Percentiles rank a stretch among this genome's conserved stretches.
Evolutionary conservation across 1,140 invertebrate species (phyloP).

Genomic region (Manduca sexta): DNA sequence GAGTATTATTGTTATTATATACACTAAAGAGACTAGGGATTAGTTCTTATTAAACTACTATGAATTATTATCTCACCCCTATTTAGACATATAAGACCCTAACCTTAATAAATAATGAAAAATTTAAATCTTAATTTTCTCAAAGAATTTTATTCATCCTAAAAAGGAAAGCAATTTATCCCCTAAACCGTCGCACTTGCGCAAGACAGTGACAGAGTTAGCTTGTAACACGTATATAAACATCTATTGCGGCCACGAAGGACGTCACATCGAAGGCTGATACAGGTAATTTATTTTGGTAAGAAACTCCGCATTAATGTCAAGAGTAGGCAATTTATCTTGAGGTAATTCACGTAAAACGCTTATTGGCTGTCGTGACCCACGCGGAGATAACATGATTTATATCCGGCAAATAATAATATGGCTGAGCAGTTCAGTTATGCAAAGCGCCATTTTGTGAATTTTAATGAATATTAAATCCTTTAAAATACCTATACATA

Average conservation of each 20-base stretch:
- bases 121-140: too few relatives aligned
- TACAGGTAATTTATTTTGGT: slow-evolving; percentile 58
- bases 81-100: too few relatives aligned
- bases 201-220: slow-evolving; percentile 24
- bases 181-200: slow-evolving; percentile 4
- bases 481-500: too few relatives aligned
- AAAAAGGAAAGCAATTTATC: slow-evolving; percentile 8
- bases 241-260: slow-evolving; percentile 18
- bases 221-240: slow-evolving; percentile 12
- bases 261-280: slow-evolving; percentile 20
- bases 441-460: too few relatives aligned
- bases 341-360: slow-evolving; percentile 55
- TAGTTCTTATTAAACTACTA: too few relatives aligned
- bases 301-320: slow-evolving; percentile 57
- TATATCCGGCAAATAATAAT: slow-evolving; percentile 44
- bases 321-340: slow-evolving; percentile 56
- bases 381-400: slow-evolving; percentile 53
- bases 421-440: slow-evolving; percentile 16
- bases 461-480: too few relatives aligned
- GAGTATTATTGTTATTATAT: too few relatives aligned
- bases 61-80: too few relatives aligned
- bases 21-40: too few relatives aligned
- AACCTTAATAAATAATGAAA: too few relatives aligned
- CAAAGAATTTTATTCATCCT: neutral
- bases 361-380: slow-evolving; percentile 59